Percentiles rank a stretch among this genome's conserved stretches.
phyloP scores from a whole-genome alignment of 2,888 invertebrate genomes.

The Stenotaenia linearis region DNA sequence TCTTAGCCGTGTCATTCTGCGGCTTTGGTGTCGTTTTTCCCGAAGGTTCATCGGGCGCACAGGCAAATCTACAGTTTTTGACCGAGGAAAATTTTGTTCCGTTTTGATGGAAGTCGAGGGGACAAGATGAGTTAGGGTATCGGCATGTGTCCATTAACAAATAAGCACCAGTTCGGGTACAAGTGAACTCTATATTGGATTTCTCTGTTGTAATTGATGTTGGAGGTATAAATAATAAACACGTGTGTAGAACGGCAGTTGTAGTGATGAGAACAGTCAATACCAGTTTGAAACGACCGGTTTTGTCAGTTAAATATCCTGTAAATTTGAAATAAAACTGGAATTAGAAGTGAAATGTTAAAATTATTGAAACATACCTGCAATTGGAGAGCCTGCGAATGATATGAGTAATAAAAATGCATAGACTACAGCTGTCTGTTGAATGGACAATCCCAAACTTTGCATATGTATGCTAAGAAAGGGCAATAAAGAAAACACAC shows the following conservation, averaged over 20 bases:
- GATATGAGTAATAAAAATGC: constrained; percentile 78
- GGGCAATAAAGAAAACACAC: constrained; percentile 74
- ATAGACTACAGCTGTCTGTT: constrained; percentile 81
- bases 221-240: constrained; percentile 54
- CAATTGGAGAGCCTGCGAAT: constrained; percentile 75
- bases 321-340: not conserved
- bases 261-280: constrained; percentile 70
- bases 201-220: not conserved
- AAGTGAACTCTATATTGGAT: not conserved
- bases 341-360: not conserved
- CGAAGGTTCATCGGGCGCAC: not conserved
- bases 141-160: not conserved
- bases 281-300: constrained; percentile 76
- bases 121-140: not conserved
- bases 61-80: not conserved
- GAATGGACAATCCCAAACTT: constrained; percentile 75
- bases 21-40: not conserved
- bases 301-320: constrained; percentile 67
- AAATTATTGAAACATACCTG: constrained; percentile 54
- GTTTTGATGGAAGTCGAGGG: not conserved
- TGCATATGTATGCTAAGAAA: constrained; percentile 88
- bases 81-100: not conserved
- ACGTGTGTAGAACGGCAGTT: constrained; percentile 72
- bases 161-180: not conserved
- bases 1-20: not conserved